phyloP scores from a whole-genome alignment of 2,888 invertebrate species.

The Sesia bembeciformis region DNA sequence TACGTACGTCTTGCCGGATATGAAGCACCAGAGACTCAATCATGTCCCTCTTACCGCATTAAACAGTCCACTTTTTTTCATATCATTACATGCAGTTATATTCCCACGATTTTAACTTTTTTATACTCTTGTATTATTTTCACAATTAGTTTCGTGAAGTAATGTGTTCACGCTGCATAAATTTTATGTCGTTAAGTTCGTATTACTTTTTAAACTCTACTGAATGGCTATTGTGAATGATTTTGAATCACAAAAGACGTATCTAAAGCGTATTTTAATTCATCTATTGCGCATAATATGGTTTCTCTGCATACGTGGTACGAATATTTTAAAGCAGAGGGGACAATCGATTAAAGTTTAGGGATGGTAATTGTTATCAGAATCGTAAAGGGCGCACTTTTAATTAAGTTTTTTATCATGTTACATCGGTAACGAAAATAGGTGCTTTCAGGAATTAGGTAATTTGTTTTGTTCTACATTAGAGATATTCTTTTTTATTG shows the following conservation, averaged over 20 bases:
- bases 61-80: slow-evolving; percentile 41
- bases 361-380: background rate
- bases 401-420: background rate
- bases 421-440: background rate
- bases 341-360: slow-evolving; percentile 3
- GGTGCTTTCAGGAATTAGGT: too few relatives aligned
- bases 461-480: too few relatives aligned
- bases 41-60: slow-evolving; percentile 56
- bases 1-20: slow-evolving; percentile 60
- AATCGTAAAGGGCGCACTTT: background rate
- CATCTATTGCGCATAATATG: slow-evolving; percentile 23
- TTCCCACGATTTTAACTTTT: slow-evolving; percentile 62
- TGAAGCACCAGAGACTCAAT: slow-evolving; percentile 60
- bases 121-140: slow-evolving; percentile 37
- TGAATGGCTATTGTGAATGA: slow-evolving; percentile 27
- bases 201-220: slow-evolving; percentile 41
- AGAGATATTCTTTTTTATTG: too few relatives aligned
- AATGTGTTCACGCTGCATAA: slow-evolving; percentile 72
- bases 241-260: slow-evolving; percentile 27
- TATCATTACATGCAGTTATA: slow-evolving; percentile 54
- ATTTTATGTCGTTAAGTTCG: slow-evolving; percentile 33
- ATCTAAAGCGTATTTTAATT: slow-evolving; percentile 39
- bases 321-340: background rate
- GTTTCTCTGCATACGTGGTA: background rate
- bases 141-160: slow-evolving; percentile 56